Evolutionary conservation across 2,888 invertebrate genomes (phyloP), one percentile per base, ranked within the genome.

Genomic region (Lepetodrilus schrolli): DNA sequence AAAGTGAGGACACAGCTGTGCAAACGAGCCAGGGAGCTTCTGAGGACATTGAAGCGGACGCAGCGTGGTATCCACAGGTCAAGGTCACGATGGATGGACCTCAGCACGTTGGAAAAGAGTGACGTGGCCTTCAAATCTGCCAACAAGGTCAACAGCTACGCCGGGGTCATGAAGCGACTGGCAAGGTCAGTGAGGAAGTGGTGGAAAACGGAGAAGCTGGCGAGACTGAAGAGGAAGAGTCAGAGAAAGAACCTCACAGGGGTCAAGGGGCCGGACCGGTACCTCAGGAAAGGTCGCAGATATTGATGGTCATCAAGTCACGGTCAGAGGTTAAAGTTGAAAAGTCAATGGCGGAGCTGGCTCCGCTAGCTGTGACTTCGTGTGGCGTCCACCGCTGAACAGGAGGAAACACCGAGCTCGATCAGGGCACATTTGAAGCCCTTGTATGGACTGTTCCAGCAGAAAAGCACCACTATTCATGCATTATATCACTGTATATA

Each of bases 21-120:
- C 38, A 70, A 58, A 7, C 66, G 78, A n/a, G 78, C 74, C 0
- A 43, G 74, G 4, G 74, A 73, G 51, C 70, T 78, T 17, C 68
- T 73, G 10, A 72, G 75, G 10, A 77, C 71, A 23, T 21, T 79
- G 73, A 49, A 48, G 17, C 30, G 68, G 4, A 69, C 51, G 38
- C 74, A 79, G 37, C 38, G 72, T 10, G 72, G 74, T 21, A 74
- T 79, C 66, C 79, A 79, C 51, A 74, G 69, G 30, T 73, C 68
- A 13, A 74, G 79, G 21, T 48, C 74, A 30, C 68, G 70, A 20
- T 79, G 79, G 79, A 70, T 77, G 72, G 68, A 58, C 30, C 48
- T 79, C 65, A 58, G 68, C 48, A 26, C 26, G 8, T 37, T 71
- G 3, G 77, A 79, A 51, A 76, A 77, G 69, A 66, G 51, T 8